Base-by-base conservation (phyloP, 2,888 invertebrate species). In the Dynastes maya region DNA sequence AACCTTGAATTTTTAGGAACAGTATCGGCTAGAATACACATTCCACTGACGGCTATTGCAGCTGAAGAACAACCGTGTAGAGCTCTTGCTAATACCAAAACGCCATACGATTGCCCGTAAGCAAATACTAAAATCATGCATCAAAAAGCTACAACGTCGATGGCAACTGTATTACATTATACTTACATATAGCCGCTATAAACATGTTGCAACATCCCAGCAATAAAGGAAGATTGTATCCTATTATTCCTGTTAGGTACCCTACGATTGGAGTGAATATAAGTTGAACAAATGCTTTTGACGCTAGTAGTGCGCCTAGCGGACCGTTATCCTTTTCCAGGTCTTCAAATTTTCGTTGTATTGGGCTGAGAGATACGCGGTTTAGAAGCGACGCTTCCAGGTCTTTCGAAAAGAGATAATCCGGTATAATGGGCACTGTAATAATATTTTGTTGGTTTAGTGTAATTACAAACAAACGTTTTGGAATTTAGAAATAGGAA, bases 41-140 rank as follows among this genome's bases (percentile, higher is more conserved):
- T 95, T 53, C 96, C 96, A 83, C 95, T 92, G 5, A 96, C 94
- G 22, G 94, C 93, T 78, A 95, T 93, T 82, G 95, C 94, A 0
- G 96, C 93, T 1, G 96, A 96, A 9, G 95, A 95, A 76, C 95
- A 89, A 0, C 96, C 96, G 86, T 96, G 96, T 16, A 95, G 88
- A 71, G 94, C 93, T 80, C 96, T 90, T 0, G 95, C 96, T 68
- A 94, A 84, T 81, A 96, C 91, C 80, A 96, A 89, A 2, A 92
- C 88, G 77, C 90, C 89, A 87, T 94, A 95, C 1, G 93, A 92
- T 85, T 93, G 92, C 1, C 95, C 95, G 82, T 94, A 91, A 1
- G 95, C 94, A 88, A 95, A 96, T 80, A 95, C 96, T 96, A 86
- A 58, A 58, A 58, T 58, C n/a, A 58, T 22, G 8, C 5, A 8